Evolutionary conservation across 2,888 invertebrate species (phyloP), one percentile per base, ranked within the genome.

Genomic region (Xestobium rufovillosum): DNA sequence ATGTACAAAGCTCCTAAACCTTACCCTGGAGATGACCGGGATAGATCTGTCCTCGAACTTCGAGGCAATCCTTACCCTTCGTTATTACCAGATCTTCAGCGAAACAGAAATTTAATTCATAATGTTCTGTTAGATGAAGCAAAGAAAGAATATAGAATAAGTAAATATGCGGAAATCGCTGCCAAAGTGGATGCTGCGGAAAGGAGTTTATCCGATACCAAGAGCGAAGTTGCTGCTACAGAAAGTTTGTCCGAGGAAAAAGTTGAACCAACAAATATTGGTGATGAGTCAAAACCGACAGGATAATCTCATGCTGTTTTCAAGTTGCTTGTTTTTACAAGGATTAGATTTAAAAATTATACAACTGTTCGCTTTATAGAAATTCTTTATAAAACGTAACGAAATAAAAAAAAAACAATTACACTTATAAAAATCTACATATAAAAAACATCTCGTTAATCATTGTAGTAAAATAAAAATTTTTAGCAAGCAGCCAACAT

Each of bases 81-180:
- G 1, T 53, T 91, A 28, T 55, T 70, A 11, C 73, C 74, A 3
- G 75, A 75, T 48, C 70, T 70, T 37, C 61, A 67, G 6, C 70
- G 71, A 34, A 83, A 85, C 57, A 75, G 76, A 41, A 73, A 73
- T 57, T 68, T 85, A 26, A 73, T 91, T 43, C 90, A 90, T 57
- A 91, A 91, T 66, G 69, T 90, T 12, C 64, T 91, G 17, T 66
- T 91, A 36, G 83, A 83, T 59, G 89, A 87, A 55, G 91, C 90
- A 0, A 81, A 80, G 51, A 79, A 79, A 61, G 87, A 86, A 47
- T 88, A 80, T 52, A 72, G 80, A 42, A 70, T 75, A 47, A 66
- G 80, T 40, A 85, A 87, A 59, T 78, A 78, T 60, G 69, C 72
- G 35, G 75, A 72, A 60, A 66, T 73, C 39, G 70, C 70, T 4